Conservation (phyloP, 2,113 vertebrate genomes). For the Ranitomeya imitator region DNA sequence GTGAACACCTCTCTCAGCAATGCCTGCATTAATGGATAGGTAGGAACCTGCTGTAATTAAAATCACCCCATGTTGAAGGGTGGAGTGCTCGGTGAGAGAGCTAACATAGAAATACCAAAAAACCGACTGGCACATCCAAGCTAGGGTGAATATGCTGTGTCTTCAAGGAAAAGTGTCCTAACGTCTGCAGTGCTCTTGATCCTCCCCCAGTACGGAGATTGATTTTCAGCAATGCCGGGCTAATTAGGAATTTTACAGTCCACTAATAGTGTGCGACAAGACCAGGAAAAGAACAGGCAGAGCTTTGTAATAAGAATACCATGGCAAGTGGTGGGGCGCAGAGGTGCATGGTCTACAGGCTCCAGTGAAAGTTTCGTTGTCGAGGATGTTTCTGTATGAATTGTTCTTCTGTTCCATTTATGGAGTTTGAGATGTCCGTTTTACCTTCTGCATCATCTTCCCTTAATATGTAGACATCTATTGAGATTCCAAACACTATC, state of each 20-base stretch:
- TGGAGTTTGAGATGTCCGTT: neutral
- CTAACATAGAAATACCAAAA: no score
- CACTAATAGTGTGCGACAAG: neutral
- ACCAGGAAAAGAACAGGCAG: neutral
- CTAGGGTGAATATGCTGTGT: neutral
- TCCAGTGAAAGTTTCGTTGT: neutral
- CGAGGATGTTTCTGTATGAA: neutral
- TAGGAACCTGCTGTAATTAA: no score
- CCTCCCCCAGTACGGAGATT: constrained; percentile 11
- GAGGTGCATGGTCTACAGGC: neutral
- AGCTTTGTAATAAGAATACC: neutral
- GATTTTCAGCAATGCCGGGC: neutral
- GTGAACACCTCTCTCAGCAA: no score
- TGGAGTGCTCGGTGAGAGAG: no score
- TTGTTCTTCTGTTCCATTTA: neutral
- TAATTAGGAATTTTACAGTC: constrained; percentile 30
- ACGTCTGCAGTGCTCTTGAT: neutral
- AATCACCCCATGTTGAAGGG: no score
- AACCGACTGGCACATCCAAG: no score
- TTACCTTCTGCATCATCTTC: neutral
- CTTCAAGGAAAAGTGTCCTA: neutral
- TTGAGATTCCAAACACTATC: neutral
- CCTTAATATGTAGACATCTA: neutral
- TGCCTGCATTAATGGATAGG: no score
- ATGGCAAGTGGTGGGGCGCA: neutral